Conservation (phyloP, 23 tunicate species). For the Ciona savignyi region DNA sequence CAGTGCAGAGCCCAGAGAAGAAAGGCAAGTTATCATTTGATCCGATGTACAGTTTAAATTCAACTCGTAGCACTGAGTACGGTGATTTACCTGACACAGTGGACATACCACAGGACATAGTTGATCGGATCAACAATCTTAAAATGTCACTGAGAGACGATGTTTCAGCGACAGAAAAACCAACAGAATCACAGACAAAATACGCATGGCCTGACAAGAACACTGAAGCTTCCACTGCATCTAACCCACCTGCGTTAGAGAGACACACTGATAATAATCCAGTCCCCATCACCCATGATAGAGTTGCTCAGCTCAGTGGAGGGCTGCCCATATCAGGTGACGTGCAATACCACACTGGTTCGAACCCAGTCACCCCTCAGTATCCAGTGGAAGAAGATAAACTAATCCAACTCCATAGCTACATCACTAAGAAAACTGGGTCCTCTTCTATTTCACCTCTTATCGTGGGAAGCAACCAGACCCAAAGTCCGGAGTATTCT, state of each 20-base stretch:
- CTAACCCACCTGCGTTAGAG: neutral
- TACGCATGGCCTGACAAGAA: slow-evolving; percentile 8
- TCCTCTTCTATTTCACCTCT: slow-evolving; percentile 35
- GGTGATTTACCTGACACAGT: slow-evolving; percentile 76
- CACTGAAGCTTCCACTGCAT: neutral
- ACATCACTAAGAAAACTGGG: slow-evolving; percentile 56
- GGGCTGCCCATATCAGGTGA: slow-evolving; percentile 30
- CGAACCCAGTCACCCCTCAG: slow-evolving; percentile 66
- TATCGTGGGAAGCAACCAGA: neutral
- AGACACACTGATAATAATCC: neutral
- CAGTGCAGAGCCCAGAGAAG: too few species aligned
- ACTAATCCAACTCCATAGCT: slow-evolving; percentile 44
- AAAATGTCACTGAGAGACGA: slow-evolving; percentile 1
- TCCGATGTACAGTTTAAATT: slow-evolving; percentile 35
- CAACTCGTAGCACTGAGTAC: slow-evolving; percentile 70
- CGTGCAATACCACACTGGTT: slow-evolving; percentile 38
- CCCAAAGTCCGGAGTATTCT: neutral
- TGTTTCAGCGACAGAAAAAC: neutral
- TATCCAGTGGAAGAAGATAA: slow-evolving; percentile 52
- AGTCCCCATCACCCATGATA: too few species aligned
- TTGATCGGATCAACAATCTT: slow-evolving; percentile 31
- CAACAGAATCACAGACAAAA: neutral
- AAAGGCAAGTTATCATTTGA: slow-evolving; percentile 17
- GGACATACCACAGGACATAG: slow-evolving; percentile 56
- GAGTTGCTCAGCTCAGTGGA: neutral